Evolutionary conservation across 1,140 invertebrate genomes (phyloP).

Genomic region (Drosophila malerkotliana): DNA sequence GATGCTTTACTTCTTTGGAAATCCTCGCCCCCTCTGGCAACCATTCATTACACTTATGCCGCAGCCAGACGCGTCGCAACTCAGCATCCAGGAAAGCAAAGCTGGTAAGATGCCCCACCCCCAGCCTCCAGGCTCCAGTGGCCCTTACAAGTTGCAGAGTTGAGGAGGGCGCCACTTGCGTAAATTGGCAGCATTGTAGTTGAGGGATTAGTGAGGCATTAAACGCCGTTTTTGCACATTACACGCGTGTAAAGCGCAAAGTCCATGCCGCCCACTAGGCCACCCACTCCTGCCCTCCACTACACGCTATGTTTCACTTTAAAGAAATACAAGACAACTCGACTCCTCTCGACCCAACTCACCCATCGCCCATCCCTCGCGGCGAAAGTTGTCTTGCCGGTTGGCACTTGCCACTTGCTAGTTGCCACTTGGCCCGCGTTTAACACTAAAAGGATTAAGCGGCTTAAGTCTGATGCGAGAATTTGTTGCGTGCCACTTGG

Average conservation of each 20-base stretch:
- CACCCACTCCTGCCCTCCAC: constrained; percentile 4
- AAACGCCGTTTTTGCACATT: constrained; percentile 82
- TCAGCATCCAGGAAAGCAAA: constrained; percentile 9
- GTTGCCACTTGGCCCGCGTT: constrained; percentile 71
- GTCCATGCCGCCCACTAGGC: constrained; percentile 54
- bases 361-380: neutral
- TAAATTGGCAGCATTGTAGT: constrained; percentile 82
- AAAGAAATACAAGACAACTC: constrained; percentile 59
- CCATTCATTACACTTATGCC: constrained; percentile 68
- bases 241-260: constrained; percentile 80
- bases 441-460: constrained; percentile 80
- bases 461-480: constrained; percentile 77
- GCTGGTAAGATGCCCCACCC: neutral
- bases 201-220: constrained; percentile 81
- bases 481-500: constrained; percentile 65
- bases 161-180: constrained; percentile 63
- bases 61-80: constrained; percentile 34
- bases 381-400: constrained; percentile 54
- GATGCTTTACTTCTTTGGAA: constrained; percentile 67
- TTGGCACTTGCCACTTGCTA: constrained; percentile 44
- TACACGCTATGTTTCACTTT: constrained; percentile 58
- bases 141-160: constrained; percentile 12
- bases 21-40: constrained; percentile 29
- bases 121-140: neutral
- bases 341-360: constrained; percentile 5